These are phyloP conservation scores for Lucilia cuprina DNA, from an alignment of 1,140 invertebrate genomes.

Conservation along the genomic window DNA sequence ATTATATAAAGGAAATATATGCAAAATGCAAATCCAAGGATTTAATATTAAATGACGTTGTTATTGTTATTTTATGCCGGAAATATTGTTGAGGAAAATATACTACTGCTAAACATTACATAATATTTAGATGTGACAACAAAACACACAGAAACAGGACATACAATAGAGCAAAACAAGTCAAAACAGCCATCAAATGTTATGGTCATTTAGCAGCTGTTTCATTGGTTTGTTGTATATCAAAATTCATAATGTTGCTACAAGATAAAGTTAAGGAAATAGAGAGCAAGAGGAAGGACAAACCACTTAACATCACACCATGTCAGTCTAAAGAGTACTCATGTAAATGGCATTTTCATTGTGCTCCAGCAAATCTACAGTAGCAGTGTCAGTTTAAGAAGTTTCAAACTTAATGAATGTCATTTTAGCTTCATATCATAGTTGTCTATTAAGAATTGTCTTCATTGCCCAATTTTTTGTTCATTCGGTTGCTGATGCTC, in stretches of 20 bases:
- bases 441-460: neutral
- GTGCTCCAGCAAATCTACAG: neutral
- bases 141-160: neutral
- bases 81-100: neutral
- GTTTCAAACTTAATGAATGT: neutral
- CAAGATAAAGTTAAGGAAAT: neutral
- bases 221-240: neutral
- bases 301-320: slow-evolving; percentile 30
- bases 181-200: neutral
- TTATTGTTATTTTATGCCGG: slow-evolving; percentile 19
- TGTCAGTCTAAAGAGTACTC: neutral
- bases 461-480: neutral
- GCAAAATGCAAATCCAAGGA: slow-evolving; percentile 7
- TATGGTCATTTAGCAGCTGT: slow-evolving; percentile 4
- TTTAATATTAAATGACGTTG: neutral
- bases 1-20: slow-evolving; percentile 17
- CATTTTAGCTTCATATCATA: neutral
- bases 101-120: neutral
- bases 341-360: neutral
- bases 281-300: neutral
- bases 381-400: neutral
- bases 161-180: neutral
- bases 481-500: too few species aligned
- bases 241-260: neutral
- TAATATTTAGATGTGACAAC: neutral